Percentiles rank a stretch among this genome's conserved stretches.
These are phyloP conservation scores for Coregonus sp. DNA, from an alignment of 2,797 vertebrate species.

Conservation along the genomic window DNA sequence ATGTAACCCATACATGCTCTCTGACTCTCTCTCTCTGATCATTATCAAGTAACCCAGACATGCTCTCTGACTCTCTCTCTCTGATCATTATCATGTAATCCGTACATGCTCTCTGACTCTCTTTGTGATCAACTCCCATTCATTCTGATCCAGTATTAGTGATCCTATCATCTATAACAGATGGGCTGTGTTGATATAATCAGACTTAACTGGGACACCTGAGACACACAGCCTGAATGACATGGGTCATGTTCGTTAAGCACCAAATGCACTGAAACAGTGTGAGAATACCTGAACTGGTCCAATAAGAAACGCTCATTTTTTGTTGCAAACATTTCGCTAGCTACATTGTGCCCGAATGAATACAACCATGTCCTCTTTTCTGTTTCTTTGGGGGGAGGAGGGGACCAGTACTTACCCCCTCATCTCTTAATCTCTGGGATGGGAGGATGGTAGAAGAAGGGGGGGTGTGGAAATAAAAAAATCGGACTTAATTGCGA, in stretches of 20 bases:
- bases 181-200: too few relatives aligned
- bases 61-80: neutral
- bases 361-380: too few relatives aligned
- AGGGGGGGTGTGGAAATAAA: conserved; percentile 28
- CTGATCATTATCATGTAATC: neutral
- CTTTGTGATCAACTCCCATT: neutral
- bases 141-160: neutral
- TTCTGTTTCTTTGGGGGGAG: neutral
- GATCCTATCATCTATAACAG: too few relatives aligned
- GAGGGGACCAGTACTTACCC: neutral
- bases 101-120: neutral
- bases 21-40: conserved; percentile 1
- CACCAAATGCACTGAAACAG: too few relatives aligned
- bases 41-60: conserved; percentile 12
- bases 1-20: too few relatives aligned
- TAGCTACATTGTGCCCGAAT: too few relatives aligned
- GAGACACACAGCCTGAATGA: too few relatives aligned
- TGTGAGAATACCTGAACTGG: too few relatives aligned
- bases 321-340: too few relatives aligned
- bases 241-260: too few relatives aligned
- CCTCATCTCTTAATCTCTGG: neutral
- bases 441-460: neutral
- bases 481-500: conserved; percentile 63
- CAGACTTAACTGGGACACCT: too few relatives aligned
- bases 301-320: too few relatives aligned